Evolutionary conservation across 2,113 vertebrate genomes (phyloP), one percentile per base, ranked within the genome.

Genomic region (Synodontis membranacea): DNA sequence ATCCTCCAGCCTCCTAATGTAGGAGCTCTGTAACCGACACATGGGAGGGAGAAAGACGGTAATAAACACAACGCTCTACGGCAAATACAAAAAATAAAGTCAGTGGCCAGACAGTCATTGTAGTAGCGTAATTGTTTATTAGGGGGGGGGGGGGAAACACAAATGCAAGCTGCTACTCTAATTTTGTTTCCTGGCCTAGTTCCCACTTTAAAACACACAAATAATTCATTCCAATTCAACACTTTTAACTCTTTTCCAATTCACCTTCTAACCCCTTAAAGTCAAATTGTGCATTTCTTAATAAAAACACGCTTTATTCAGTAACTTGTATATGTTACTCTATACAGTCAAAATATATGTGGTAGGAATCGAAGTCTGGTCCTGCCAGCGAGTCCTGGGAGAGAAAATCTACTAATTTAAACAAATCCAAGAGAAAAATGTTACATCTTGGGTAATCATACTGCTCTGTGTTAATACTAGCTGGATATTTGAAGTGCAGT

Each of bases 1-100:
- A 92, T 97, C 96, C 86, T 92, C 93, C 93, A 99, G 96, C 86
- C 96, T 96, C 82, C 88, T 95, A 94, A 97, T 93, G 92, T 99
- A 99, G 88, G 95, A 95, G 91, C 93, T 95, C 98, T 99, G 93
- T 50, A 52, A 64, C 42, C 88, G 78, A 79, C 64, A 79, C 46
- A 83, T 91, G 11, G 15, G 85, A 81, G 11, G 86, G 23, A 88
- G 52, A 79, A 82, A 44, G 79, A 64, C 34, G 58, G 23, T 34
- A 83, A 78, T 31, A 80, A 54, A 80, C 60, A 86, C n/a, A 64
- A 11, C 21, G 58, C 80, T 54, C 28, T 81, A 44, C 1, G n/a
- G 52, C 19, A 82, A 37, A 46, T 48, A 68, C 58, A 50, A 39
- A n/a, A 52, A 21, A 25, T n/a, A n/a, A 54, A 87, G 44, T 46